phyloP scores from a whole-genome alignment of 1,140 invertebrate species.

The Acromyrmex heyeri region DNA sequence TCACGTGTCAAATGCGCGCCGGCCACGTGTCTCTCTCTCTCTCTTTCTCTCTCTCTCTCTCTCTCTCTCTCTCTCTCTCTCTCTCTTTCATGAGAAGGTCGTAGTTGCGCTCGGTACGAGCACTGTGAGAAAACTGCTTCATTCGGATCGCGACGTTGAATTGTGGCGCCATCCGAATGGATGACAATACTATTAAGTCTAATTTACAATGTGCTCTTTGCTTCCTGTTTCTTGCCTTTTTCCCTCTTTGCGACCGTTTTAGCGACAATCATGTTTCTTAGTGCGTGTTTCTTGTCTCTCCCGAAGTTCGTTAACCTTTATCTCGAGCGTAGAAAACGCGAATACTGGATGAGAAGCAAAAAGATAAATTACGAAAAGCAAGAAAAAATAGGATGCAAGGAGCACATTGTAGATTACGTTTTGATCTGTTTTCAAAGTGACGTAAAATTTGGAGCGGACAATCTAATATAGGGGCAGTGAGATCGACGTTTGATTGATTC shows the following conservation, averaged over 20 bases:
- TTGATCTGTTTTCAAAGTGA: background rate
- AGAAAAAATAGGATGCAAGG: too few relatives aligned
- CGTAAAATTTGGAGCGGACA: background rate
- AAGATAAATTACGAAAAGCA: too few relatives aligned
- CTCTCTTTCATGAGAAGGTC: conserved; percentile 42
- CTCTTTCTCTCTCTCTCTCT: conserved; percentile 18
- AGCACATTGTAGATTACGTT: too few relatives aligned
- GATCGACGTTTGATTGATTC: background rate
- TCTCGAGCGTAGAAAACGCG: too few relatives aligned
- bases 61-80: conserved; percentile 16
- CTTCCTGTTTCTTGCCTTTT: too few relatives aligned
- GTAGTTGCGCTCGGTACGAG: background rate
- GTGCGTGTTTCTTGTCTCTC: too few relatives aligned
- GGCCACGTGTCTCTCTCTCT: conserved; percentile 55
- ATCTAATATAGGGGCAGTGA: background rate
- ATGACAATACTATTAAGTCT: background rate
- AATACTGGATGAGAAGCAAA: too few relatives aligned
- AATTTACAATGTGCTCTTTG: too few relatives aligned
- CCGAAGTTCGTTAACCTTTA: too few relatives aligned
- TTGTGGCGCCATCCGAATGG: background rate
- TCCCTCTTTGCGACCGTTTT: too few relatives aligned
- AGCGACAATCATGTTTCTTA: too few relatives aligned
- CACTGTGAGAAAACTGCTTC: conserved; percentile 33
- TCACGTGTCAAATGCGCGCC: conserved; percentile 50
- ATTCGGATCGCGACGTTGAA: background rate